phyloP scores from a whole-genome alignment of 2,888 invertebrate genomes.

The Stegana nigrithorax region DNA sequence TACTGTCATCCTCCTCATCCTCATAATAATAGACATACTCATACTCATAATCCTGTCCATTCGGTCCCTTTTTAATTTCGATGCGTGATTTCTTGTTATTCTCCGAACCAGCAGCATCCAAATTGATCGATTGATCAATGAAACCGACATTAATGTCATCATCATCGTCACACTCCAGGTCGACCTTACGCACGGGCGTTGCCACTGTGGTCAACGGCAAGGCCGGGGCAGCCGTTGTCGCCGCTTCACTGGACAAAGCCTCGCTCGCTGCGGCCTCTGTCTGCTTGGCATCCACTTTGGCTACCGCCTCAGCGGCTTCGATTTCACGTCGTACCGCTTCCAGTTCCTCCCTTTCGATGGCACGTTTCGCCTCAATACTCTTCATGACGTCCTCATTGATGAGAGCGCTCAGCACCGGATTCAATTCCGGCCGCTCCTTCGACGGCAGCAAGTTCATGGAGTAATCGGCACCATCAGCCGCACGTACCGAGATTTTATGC shows the following conservation, averaged over 20 bases:
- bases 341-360: conserved; percentile 62
- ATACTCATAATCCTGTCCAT: conserved; percentile 91
- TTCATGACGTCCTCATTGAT: conserved; percentile 71
- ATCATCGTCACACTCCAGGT: conserved; percentile 45
- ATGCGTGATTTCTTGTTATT: conserved; percentile 79
- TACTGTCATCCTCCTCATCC: conserved; percentile 76
- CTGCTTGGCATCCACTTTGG: conserved; percentile 19
- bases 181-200: conserved; percentile 40
- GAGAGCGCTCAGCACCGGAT: conserved; percentile 68
- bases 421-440: conserved; percentile 68
- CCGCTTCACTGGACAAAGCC: too few relatives aligned
- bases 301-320: conserved; percentile 41
- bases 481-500: conserved; percentile 55
- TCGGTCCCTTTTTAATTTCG: conserved; percentile 88
- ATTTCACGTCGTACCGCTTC: conserved; percentile 54
- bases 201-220: conserved; percentile 54
- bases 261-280: neutral
- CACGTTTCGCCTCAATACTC: conserved; percentile 69
- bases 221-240: conserved; percentile 43
- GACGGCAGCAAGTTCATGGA: conserved; percentile 65
- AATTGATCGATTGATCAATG: conserved; percentile 70
- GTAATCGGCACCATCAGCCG: conserved; percentile 47
- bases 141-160: conserved; percentile 60
- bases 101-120: conserved; percentile 77
- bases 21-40: conserved; percentile 93